Percentiles rank a stretch among this genome's conserved stretches.
Evolutionary conservation across 2,888 invertebrate species (phyloP).

Genomic region (Sarcophaga subvicina): DNA sequence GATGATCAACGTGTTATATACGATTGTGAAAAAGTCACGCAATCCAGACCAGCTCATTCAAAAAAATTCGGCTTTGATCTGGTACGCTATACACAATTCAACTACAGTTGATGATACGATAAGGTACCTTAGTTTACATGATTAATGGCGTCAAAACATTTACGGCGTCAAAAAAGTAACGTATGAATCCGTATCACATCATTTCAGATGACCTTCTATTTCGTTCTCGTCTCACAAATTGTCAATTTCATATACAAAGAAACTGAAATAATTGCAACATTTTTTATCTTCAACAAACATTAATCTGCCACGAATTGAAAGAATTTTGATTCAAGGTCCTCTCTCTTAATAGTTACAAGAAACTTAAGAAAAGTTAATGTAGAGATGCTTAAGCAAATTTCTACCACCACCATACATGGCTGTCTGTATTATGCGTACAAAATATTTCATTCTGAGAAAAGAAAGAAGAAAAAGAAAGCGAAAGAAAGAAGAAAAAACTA

Average conservation of each 20-base stretch:
- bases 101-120: slow-evolving; percentile 99
- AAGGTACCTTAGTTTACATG: slow-evolving; percentile 97
- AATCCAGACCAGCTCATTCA: slow-evolving; percentile 97
- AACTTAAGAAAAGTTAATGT: slow-evolving; percentile 1
- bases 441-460: too few relatives aligned
- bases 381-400: background rate
- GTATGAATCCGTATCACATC: too few relatives aligned
- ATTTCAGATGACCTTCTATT: too few relatives aligned
- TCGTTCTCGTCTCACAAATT: too few relatives aligned
- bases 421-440: background rate
- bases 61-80: slow-evolving; percentile 99
- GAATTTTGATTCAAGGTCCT: slow-evolving; percentile 28
- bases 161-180: too few relatives aligned
- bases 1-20: slow-evolving; percentile 99
- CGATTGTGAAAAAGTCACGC: slow-evolving; percentile 98
- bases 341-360: background rate
- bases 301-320: slow-evolving; percentile 20
- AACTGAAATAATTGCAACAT: background rate
- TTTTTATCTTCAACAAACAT: background rate
- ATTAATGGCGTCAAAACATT: slow-evolving; percentile 84
- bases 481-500: background rate
- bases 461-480: too few relatives aligned
- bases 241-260: too few relatives aligned
- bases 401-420: too few relatives aligned
- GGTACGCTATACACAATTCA: slow-evolving; percentile 99